Evolutionary conservation across 2,113 vertebrate genomes (phyloP), one percentile per base, ranked within the genome.

Genomic region (Capreolus pygargus): DNA sequence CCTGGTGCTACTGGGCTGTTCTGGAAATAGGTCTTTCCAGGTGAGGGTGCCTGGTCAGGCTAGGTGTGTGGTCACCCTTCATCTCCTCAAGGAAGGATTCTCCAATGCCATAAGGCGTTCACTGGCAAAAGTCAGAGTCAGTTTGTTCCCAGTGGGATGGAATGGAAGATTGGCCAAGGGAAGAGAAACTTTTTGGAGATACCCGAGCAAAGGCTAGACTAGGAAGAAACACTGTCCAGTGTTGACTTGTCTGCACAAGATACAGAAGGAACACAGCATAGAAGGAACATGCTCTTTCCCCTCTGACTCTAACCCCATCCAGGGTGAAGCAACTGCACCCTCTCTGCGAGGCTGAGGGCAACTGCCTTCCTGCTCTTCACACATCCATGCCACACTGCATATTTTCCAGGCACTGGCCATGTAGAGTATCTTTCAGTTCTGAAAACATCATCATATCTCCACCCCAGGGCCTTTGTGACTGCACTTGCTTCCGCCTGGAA

Each of bases 271-370:
- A 12, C 23, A n/a, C 0, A 50, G 5, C 28, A 11, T 1, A 39
- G 60, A 5, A 17, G 55, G n/a, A 30, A 55, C 3, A 15, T 5
- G 8, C 25, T 16, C 57, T 50, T 13, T 81, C 5, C 8, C 10
- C 15, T 47, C 45, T 27, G 19, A 33, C 36, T 54, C 15, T 45
- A 30, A n/a, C 2, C 14, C 17, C 3, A 11, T n/a, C 25, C 12
- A 21, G 28, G 19, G 28, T 6, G 8, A 79, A 45, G 50, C 86
- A 55, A 11, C 15, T 28, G 19, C 25, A 39, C 30, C 4, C 6
- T 1, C 11, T 52, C 1, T 0, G 1, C 2, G n/a, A 25, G 27
- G 19, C 50, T 36, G 39, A 55, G 19, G 15, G 1, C 2, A 7
- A n/a, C 16, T 11, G 5, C 81, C 17, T 21, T 57, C 74, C 10